Conservation (phyloP, 2,797 vertebrate genomes). For the Cercopithecus mitis region DNA sequence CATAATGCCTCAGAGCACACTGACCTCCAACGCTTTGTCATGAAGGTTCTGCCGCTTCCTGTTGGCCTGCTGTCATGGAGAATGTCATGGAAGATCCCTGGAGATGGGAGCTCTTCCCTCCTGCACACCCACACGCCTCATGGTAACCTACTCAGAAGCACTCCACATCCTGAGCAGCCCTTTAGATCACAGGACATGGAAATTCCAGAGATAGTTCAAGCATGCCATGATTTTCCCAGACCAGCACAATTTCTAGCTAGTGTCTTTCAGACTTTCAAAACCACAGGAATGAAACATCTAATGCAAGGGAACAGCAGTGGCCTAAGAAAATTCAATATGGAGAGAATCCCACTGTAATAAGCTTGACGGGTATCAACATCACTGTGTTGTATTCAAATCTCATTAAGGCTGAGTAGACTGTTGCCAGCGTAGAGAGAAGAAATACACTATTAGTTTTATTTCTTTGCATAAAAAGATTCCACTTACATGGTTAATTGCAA, state of each 20-base stretch:
- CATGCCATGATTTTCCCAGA: not conserved
- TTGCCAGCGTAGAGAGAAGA: not conserved
- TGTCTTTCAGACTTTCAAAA: not conserved
- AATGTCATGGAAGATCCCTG: accelerated
- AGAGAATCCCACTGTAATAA: not conserved
- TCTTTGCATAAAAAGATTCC: conserved; percentile 49
- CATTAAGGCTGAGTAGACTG: conserved; percentile 28
- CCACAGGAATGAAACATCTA: not conserved
- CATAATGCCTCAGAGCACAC: accelerated
- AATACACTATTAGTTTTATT: conserved; percentile 9
- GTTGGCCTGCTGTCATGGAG: not conserved
- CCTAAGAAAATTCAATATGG: not conserved
- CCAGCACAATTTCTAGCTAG: not conserved
- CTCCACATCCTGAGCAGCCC: not conserved
- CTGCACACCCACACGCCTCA: not conserved
- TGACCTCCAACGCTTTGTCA: not conserved
- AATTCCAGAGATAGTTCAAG: not conserved
- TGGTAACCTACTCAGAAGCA: not conserved
- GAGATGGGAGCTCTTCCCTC: not conserved
- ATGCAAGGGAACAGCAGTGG: not conserved
- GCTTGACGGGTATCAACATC: not conserved
- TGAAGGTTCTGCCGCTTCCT: not conserved
- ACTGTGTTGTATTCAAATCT: not conserved
- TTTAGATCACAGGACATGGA: not conserved
- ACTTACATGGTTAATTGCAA: conserved; percentile 56